phyloP scores from a whole-genome alignment of 2,113 vertebrate genomes.

The Heterochromis multidens region DNA sequence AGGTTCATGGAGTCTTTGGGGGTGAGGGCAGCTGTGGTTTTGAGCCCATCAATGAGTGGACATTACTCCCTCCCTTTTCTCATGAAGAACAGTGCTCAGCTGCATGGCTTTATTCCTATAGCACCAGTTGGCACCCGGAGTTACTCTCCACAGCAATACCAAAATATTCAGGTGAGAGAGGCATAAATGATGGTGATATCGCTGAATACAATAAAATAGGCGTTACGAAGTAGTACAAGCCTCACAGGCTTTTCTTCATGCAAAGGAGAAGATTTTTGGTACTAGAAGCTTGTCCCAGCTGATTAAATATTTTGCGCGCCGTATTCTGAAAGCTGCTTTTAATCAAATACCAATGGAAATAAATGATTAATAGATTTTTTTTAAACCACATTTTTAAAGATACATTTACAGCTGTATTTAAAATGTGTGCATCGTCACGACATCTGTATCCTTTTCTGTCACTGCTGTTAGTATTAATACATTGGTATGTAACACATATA shows the following conservation, averaged over 20 bases:
- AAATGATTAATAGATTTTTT: too few relatives aligned
- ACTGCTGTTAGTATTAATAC: background rate
- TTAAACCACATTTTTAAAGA: too few relatives aligned
- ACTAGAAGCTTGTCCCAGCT: background rate
- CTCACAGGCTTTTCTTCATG: background rate
- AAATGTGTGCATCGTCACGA: too few relatives aligned
- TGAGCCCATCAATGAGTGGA: constrained; percentile 95
- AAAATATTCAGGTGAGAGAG: constrained; percentile 80
- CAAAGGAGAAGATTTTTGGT: background rate
- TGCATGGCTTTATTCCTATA: constrained; percentile 86
- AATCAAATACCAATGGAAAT: too few relatives aligned
- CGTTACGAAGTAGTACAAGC: background rate
- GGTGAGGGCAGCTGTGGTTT: constrained; percentile 77
- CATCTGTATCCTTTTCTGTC: too few relatives aligned
- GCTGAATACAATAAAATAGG: background rate
- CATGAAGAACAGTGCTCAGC: constrained; percentile 73
- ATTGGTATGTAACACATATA: background rate
- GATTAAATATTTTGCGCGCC: background rate
- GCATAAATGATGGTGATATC: background rate
- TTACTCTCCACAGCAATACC: constrained; percentile 83
- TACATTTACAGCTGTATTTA: too few relatives aligned
- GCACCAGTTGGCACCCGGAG: constrained; percentile 86
- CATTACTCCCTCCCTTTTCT: constrained; percentile 90
- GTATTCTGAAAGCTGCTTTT: too few relatives aligned
- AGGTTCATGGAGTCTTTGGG: constrained; percentile 79